Conservation (phyloP, 1,140 invertebrate genomes). For the Brevipalpus yothersi region DNA sequence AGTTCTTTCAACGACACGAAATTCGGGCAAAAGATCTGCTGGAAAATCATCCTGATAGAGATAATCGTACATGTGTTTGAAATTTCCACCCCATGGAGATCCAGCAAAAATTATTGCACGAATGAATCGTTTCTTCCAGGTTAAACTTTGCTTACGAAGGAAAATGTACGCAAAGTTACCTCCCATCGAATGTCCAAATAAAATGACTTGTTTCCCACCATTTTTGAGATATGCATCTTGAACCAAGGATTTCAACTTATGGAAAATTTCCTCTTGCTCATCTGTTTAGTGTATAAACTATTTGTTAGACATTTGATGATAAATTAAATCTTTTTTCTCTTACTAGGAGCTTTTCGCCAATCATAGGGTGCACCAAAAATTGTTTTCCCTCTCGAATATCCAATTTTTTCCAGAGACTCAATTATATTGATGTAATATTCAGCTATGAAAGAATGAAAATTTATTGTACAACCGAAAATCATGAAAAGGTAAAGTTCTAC, state of each 20-base stretch:
- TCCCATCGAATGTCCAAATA: constrained; percentile 86
- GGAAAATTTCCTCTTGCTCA: background rate
- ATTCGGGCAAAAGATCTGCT: background rate
- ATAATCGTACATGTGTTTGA: constrained; percentile 72
- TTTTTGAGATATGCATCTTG: constrained; percentile 62
- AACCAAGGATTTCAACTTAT: constrained; percentile 42
- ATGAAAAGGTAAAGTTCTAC: background rate
- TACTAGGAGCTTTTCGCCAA: constrained; percentile 1
- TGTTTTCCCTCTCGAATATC: background rate
- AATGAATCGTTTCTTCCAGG: constrained; percentile 82
- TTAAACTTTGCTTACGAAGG: constrained; percentile 42
- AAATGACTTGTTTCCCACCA: constrained; percentile 43
- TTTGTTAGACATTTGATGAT: background rate
- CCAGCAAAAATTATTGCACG: constrained; percentile 51
- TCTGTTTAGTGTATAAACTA: background rate
- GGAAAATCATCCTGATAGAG: background rate
- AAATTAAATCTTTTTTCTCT: background rate
- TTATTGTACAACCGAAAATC: too few relatives aligned
- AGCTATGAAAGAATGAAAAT: background rate
- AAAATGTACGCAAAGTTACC: constrained; percentile 63
- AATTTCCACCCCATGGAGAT: constrained; percentile 75
- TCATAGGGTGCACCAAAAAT: constrained; percentile 2
- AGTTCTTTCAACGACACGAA: background rate
- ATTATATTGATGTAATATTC: background rate
- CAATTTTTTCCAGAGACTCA: background rate